Evolutionary conservation across 1,140 invertebrate species (phyloP), one percentile per base, ranked within the genome.

Genomic region (Matsumurasca onukii): DNA sequence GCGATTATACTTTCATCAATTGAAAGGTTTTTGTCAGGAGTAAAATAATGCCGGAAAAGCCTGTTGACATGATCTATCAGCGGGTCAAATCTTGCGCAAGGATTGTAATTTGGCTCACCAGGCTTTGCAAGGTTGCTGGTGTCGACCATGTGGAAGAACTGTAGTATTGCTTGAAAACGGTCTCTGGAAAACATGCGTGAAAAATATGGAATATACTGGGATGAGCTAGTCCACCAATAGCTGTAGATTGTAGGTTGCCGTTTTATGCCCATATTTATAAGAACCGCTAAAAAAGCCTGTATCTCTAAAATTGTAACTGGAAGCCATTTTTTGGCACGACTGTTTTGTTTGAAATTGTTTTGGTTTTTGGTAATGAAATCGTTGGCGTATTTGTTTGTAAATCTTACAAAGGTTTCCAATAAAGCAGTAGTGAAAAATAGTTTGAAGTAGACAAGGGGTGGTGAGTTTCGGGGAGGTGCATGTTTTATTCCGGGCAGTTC

Each of bases 231-330:
- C n/a, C n/a, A n/a, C n/a, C n/a, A n/a, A n/a, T 64, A 64, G 15
- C 13, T 31, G 13, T 17, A 5, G 1, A 64, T 3, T 31, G 61
- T 64, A 2, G 61, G 61, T 34, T 64, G 25, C 29, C 39, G 31
- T n/a, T 64, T 64, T 64, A 64, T 3, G 29, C 27, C 27, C 61
- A 64, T 64, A 64, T 64, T 64, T 13, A 64, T 31, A 27, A 64
- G 12, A 3, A 64, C 20, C 2, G 31, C 31, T 2, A 3, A 17
- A 64, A 61, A 61, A 61, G 57, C 12, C 9, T 27, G 25, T 17
- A 61, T 61, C 25, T 61, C 57, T 5, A 20, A 2, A 27, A 31
- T 3, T 29, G 57, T 61, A 12, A 62, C 49, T 12, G 5, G 5
- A 5, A 20, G n/a, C 5, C 5, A 51, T 20, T 3, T 9, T 17